Percentiles rank a stretch among this genome's conserved stretches.
These are phyloP conservation scores for Zaprionus obscuricornis DNA, from an alignment of 2,888 invertebrate species.

Conservation along the genomic window DNA sequence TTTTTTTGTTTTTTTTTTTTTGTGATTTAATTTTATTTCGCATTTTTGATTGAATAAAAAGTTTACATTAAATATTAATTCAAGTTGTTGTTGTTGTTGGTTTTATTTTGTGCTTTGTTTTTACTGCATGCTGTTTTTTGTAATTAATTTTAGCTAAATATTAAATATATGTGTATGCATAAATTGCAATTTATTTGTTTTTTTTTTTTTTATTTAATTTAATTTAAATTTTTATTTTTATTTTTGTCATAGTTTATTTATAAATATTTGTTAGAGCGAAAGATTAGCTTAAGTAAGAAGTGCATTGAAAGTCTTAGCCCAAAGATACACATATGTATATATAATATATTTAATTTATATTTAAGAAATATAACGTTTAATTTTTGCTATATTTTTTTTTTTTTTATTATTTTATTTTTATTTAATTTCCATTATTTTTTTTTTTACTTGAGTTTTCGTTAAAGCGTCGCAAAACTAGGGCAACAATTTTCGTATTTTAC, in stretches of 20 bases:
- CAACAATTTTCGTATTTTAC: conserved; percentile 42
- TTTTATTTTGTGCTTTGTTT: conserved; percentile 26
- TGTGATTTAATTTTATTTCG: conserved; percentile 20
- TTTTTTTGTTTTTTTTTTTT: conserved; percentile 21
- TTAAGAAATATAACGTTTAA: conserved; percentile 18
- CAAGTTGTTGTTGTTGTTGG: conserved; percentile 35
- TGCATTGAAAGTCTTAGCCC: conserved; percentile 42
- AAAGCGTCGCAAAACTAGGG: conserved; percentile 44
- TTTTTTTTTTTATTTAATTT: conserved; percentile 12
- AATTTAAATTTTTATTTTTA: conserved; percentile 14
- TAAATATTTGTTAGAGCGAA: conserved; percentile 28
- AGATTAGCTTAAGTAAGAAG: conserved; percentile 43
- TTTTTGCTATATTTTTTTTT: conserved; percentile 15
- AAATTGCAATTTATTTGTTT: too few species aligned
- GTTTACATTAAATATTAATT: conserved; percentile 64
- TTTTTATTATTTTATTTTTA: too few species aligned
- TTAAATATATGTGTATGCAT: conserved; percentile 17
- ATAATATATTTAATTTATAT: too few species aligned
- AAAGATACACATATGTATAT: too few species aligned
- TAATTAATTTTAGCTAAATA: conserved; percentile 50
- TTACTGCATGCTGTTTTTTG: conserved; percentile 29
- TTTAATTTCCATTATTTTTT: too few species aligned
- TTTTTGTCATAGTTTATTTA: too few species aligned
- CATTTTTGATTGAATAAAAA: conserved; percentile 60
- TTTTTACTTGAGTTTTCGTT: conserved; percentile 32